phyloP scores from a whole-genome alignment of 2,888 invertebrate genomes.

The Drosophila birchii region DNA sequence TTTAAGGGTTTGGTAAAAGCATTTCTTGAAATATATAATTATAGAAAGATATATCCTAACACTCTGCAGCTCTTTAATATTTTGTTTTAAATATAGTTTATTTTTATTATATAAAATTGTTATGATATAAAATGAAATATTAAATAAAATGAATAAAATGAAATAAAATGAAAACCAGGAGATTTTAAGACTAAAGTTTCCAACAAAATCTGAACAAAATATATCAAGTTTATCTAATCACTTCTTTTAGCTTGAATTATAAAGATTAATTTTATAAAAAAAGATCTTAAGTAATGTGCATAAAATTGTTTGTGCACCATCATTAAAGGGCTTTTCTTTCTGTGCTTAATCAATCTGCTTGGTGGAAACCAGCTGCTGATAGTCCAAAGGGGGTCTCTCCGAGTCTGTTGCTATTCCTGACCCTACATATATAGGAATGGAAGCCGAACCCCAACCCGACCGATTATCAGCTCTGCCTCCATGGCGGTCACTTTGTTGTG shows the following conservation, averaged over 20 bases:
- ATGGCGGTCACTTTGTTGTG: constrained; percentile 41
- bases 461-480: constrained; percentile 12
- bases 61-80: too few species aligned
- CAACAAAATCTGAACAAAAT: background rate
- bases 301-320: background rate
- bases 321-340: constrained; percentile 9
- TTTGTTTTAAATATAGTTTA: too few species aligned
- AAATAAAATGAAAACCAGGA: too few species aligned
- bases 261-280: background rate
- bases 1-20: too few species aligned
- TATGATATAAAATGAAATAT: too few species aligned
- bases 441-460: background rate
- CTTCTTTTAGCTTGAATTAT: background rate
- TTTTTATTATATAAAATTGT: background rate
- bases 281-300: background rate
- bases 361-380: constrained; percentile 1
- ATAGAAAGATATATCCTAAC: too few species aligned
- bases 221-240: background rate
- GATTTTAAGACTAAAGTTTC: background rate
- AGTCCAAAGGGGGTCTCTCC: constrained; percentile 7
- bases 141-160: too few species aligned
- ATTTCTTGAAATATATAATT: background rate
- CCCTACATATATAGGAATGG: constrained; percentile 7
- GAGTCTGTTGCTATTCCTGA: constrained; percentile 11
- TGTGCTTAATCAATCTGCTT: background rate